phyloP scores from a whole-genome alignment of 2,113 vertebrate genomes.

The Geococcyx californianus region DNA sequence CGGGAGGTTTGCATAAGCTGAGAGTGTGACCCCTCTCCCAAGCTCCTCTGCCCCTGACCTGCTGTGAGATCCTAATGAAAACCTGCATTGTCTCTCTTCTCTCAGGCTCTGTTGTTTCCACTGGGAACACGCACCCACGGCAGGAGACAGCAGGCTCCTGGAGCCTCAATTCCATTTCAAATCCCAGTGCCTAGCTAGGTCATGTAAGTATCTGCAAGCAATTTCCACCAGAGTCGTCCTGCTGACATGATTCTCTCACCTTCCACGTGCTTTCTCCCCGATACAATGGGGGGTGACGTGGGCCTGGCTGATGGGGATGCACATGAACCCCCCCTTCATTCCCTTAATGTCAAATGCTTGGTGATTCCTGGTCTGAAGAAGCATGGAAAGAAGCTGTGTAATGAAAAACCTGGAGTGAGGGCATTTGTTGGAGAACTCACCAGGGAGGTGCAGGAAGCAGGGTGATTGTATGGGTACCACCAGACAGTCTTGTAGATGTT shows the following conservation, averaged over 20 bases:
- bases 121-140: background rate
- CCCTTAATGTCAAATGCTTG: background rate
- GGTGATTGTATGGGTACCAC: conserved; percentile 98
- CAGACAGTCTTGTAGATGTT: conserved; percentile 99
- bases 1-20: background rate
- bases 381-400: background rate
- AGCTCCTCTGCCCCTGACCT: background rate
- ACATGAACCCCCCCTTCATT: background rate
- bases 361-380: background rate
- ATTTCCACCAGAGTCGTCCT: background rate
- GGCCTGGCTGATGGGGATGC: background rate
- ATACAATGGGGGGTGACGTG: background rate
- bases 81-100: background rate
- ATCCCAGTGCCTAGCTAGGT: background rate
- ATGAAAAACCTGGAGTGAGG: background rate
- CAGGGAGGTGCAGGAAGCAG: conserved; percentile 93
- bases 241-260: background rate
- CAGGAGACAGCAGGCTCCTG: background rate
- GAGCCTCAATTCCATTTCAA: background rate
- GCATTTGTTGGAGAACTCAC: conserved; percentile 71
- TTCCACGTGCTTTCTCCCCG: background rate
- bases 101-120: background rate
- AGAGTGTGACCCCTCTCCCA: background rate
- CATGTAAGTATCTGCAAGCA: background rate
- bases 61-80: background rate